Evolutionary conservation across 64 coral and sea anemone genomes (phyloP).

Genomic region (Pachyseris speciosa): DNA sequence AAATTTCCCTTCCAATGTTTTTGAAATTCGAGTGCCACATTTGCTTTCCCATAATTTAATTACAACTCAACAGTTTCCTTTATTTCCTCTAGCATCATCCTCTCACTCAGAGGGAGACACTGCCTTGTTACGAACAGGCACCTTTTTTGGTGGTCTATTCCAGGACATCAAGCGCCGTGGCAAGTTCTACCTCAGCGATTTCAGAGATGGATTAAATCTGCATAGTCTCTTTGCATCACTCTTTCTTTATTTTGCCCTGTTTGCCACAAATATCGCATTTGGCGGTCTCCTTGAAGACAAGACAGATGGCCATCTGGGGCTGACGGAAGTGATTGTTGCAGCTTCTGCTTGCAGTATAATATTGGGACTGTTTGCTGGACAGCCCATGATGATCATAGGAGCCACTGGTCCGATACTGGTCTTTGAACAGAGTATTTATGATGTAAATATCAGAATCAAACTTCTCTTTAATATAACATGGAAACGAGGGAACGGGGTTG

Average conservation of each 20-base stretch:
- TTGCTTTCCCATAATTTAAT: too few species aligned
- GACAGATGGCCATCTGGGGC: constrained; percentile 62
- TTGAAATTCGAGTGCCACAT: too few species aligned
- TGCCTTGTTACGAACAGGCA: constrained; percentile 66
- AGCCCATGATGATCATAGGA: constrained; percentile 87
- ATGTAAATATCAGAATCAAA: constrained; percentile 42
- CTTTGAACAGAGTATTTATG: constrained; percentile 89
- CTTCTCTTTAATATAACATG: not conserved
- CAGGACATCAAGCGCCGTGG: constrained; percentile 77
- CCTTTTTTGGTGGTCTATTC: constrained; percentile 76
- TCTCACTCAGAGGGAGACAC: constrained; percentile 62
- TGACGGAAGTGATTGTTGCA: constrained; percentile 80
- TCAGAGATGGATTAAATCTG: constrained; percentile 78
- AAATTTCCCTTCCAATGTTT: too few species aligned
- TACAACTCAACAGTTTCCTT: not conserved
- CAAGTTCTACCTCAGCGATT: constrained; percentile 85
- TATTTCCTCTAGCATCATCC: constrained; percentile 4
- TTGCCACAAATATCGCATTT: constrained; percentile 86
- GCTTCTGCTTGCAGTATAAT: constrained; percentile 71
- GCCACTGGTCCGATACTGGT: constrained; percentile 86
- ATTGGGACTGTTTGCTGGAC: constrained; percentile 80
- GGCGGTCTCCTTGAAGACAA: constrained; percentile 77
- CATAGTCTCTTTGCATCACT: constrained; percentile 73
- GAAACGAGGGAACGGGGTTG: too few species aligned
- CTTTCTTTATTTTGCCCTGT: constrained; percentile 85